A percentile compares a stretch with the other conserved stretches of the same genome.
phyloP scores from a whole-genome alignment of 2,113 vertebrate genomes.

The Canis aureus region DNA sequence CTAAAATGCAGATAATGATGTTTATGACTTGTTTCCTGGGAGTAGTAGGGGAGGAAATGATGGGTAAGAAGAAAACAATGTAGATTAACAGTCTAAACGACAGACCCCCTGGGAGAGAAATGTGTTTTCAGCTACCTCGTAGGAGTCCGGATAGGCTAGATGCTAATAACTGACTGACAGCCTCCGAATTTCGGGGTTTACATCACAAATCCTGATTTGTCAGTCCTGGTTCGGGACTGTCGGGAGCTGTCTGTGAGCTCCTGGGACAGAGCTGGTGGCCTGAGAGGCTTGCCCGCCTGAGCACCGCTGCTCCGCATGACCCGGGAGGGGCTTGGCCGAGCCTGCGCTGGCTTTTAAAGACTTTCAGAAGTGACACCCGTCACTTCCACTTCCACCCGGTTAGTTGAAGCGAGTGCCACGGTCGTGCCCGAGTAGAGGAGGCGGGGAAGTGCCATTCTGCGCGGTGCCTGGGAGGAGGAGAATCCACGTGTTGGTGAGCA shows the following conservation, averaged over 20 bases:
- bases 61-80: not conserved
- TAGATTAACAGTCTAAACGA: not conserved
- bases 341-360: not conserved
- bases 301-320: rapidly evolving
- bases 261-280: not conserved
- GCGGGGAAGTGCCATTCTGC: not conserved
- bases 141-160: not conserved
- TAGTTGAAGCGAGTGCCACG: not conserved
- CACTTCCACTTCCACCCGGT: not conserved
- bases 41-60: not conserved
- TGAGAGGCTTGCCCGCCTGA: not conserved
- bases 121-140: not conserved
- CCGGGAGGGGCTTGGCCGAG: not conserved
- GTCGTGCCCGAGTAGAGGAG: not conserved
- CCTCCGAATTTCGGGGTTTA: not conserved
- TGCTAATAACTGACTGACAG: not conserved
- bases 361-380: not conserved
- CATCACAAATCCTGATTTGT: not conserved
- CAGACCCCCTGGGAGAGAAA: not conserved
- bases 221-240: not conserved
- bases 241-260: not conserved
- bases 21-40: slow-evolving; percentile 43
- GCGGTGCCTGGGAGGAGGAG: not conserved
- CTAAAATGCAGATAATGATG: not conserved
- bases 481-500: not conserved